Base-by-base conservation (phyloP, 2,113 vertebrate genomes). In the Labeo catla region DNA sequence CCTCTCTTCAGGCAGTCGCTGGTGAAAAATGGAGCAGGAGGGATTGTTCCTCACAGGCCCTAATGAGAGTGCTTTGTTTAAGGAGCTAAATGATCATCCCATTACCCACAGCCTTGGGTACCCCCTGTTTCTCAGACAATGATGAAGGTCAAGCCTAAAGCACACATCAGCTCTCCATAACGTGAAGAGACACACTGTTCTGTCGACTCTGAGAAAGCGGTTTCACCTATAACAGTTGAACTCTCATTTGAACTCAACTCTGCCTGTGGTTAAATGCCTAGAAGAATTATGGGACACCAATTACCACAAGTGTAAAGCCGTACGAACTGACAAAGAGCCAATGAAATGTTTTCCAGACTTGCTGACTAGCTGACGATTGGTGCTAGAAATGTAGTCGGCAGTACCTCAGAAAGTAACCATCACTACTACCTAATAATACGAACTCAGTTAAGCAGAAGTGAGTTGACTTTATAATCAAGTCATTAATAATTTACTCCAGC, bases 111-210 rank as follows among this genome's bases (percentile, higher is more conserved):
- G 84, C 21, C 54, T 88, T 89, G 87, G 73, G 84, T 28, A 68
- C 86, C 89, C 80, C 68, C 36, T 81, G 87, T 91, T 89, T 92
- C 84, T 76, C 86, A 91, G 91, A 90, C 87, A 78, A 34, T 85
- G 91, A 92, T 92, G 93, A 94, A 94, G 93, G 92, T 94, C 93
- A 92, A 90, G 88, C 86, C 87, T 87, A 91, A 93, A 92, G 87
- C 87, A 74, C 85, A 91, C 78, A 63, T 76, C 70, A 77, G 86
- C 84, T 91, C 86, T 79, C 39, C 39, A 63, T 89, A 85, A 89
- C 66, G 88, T 88, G 85, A 90, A 68, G 72, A 76, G 89, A 88
- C 85, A 89, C 63, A 36, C 80, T 81, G 91, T 90, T 91, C 88
- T 91, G 89, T 87, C 81, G 86, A 83, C 87, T 91, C 90, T 87